phyloP scores from a whole-genome alignment of 1,140 invertebrate genomes.

The Rhyacophila brunnea region DNA sequence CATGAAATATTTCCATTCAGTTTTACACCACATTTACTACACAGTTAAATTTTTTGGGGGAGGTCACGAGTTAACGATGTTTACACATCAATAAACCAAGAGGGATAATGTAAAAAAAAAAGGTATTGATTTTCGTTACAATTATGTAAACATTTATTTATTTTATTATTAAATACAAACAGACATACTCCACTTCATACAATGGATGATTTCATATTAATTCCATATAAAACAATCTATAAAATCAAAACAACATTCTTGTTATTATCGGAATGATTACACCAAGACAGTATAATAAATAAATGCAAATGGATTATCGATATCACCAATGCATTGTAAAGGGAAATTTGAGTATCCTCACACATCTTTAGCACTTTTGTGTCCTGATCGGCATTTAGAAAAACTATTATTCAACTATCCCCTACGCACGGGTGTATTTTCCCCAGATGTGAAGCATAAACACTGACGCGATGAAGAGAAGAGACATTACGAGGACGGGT shows the following conservation, averaged over 20 bases:
- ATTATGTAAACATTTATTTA: not conserved
- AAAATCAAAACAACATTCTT: conserved; percentile 13
- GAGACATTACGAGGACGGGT: conserved; percentile 97
- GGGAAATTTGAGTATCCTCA: conserved; percentile 1
- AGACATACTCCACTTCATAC: not conserved
- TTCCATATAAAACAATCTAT: conserved; percentile 2
- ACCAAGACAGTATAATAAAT: conserved; percentile 9
- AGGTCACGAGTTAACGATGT: no score
- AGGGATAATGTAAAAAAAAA: no score
- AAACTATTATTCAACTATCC: conserved; percentile 10
- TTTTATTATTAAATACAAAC: conserved; percentile 19
- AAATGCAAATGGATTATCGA: conserved; percentile 21
- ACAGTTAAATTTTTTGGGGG: no score
- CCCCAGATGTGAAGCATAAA: conserved; percentile 99
- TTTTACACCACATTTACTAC: no score
- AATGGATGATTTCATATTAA: not conserved
- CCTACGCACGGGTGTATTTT: conserved; percentile 94
- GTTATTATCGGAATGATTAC: conserved; percentile 25
- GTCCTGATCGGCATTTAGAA: conserved; percentile 12
- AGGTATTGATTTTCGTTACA: not conserved
- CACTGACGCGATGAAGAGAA: conserved; percentile 98
- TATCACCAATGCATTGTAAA: conserved; percentile 17
- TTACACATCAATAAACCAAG: no score
- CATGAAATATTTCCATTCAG: no score
- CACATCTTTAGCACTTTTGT: conserved; percentile 18